Conservation (phyloP, 2,888 invertebrate species). For the Petrophora chlorosata region DNA sequence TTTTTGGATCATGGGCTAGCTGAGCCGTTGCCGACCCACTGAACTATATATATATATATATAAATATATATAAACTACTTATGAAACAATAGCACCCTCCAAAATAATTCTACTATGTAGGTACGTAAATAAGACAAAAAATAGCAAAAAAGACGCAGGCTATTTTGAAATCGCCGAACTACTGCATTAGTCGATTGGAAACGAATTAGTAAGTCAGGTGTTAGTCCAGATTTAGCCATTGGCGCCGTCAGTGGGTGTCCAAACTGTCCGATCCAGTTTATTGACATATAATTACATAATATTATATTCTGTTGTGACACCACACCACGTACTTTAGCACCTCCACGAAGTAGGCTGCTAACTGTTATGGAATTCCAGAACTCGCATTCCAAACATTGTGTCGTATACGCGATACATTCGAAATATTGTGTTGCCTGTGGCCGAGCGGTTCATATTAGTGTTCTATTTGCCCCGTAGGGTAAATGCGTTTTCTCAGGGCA, state of each 20-base stretch:
- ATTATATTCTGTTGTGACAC: constrained; percentile 44
- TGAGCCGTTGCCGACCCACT: neutral
- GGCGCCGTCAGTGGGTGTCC: constrained; percentile 43
- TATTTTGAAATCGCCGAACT: constrained; percentile 9
- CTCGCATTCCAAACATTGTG: constrained; percentile 21
- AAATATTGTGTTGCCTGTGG: neutral
- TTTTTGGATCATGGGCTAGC: neutral
- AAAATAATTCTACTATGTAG: too few species aligned
- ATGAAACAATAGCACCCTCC: too few species aligned
- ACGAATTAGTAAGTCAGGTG: constrained; percentile 46
- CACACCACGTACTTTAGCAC: constrained; percentile 31
- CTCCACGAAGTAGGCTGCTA: constrained; percentile 16
- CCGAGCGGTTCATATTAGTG: too few species aligned
- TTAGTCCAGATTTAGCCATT: constrained; percentile 54
- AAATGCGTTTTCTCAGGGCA: too few species aligned
- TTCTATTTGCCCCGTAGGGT: too few species aligned
- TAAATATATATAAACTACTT: too few species aligned
- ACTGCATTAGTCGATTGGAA: constrained; percentile 36
- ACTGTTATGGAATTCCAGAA: constrained; percentile 36
- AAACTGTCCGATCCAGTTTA: constrained; percentile 36
- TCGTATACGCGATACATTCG: too few species aligned
- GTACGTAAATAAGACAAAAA: too few species aligned
- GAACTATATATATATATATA: neutral
- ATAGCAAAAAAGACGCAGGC: too few species aligned
- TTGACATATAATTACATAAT: constrained; percentile 45